Conservation (phyloP, 2,888 invertebrate species). For the Cosmia trapezina region DNA sequence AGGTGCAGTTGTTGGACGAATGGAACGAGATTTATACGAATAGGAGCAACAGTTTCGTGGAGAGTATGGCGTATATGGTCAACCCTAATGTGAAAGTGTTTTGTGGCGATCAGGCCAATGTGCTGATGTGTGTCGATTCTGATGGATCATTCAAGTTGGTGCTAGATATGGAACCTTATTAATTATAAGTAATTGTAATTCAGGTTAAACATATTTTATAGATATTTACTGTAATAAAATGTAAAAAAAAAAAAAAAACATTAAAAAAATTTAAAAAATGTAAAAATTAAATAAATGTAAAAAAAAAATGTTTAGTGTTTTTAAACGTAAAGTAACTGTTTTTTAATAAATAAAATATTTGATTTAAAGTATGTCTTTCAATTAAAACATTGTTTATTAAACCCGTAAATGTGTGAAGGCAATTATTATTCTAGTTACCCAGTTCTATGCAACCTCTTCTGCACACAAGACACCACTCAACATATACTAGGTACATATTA, state of each 20-base stretch:
- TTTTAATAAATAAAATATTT: neutral
- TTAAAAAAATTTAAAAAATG: no score
- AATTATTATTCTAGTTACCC: neutral
- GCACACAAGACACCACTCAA: neutral
- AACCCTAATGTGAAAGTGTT: constrained; percentile 25
- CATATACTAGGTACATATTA: no score
- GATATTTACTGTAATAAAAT: neutral
- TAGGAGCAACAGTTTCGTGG: constrained; percentile 52
- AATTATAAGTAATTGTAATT: neutral
- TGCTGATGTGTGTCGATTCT: constrained; percentile 39
- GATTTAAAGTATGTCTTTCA: neutral
- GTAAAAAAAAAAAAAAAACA: no score
- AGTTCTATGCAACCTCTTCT: neutral
- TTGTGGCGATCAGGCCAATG: constrained; percentile 34
- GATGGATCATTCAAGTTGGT: constrained; percentile 45
- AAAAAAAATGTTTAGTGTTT: no score
- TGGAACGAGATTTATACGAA: constrained; percentile 47
- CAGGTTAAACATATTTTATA: neutral
- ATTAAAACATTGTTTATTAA: neutral
- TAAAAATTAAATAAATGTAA: no score
- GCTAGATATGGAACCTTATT: constrained; percentile 44
- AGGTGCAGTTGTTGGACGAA: constrained; percentile 48
- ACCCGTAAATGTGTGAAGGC: neutral
- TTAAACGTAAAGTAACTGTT: neutral
- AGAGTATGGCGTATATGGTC: constrained; percentile 48